Percentiles rank a stretch among this genome's conserved stretches.
Conservation (phyloP, 2,888 invertebrate genomes). For the Chloromyia formosa region DNA sequence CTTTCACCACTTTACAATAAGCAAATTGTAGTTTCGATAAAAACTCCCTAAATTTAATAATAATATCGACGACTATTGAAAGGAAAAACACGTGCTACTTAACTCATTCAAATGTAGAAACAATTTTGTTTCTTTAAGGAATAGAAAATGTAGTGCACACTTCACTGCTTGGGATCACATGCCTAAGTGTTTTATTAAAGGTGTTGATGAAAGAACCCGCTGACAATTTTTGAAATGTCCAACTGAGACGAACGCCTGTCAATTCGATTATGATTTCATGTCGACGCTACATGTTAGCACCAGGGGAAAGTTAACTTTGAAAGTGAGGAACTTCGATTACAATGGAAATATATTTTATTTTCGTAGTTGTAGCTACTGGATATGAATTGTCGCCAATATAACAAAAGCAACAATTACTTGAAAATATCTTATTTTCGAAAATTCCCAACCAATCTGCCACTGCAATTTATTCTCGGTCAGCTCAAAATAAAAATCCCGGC, state of each 20-base stretch:
- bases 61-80: slow-evolving; percentile 21
- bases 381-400: too few relatives aligned
- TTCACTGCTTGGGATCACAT: background rate
- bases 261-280: slow-evolving; percentile 10
- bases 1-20: background rate
- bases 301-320: background rate
- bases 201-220: slow-evolving; percentile 32
- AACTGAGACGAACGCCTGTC: slow-evolving; percentile 15
- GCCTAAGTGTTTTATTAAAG: slow-evolving; percentile 32
- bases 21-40: slow-evolving; percentile 15
- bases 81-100: slow-evolving; percentile 23
- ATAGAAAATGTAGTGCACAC: background rate
- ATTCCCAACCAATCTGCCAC: background rate
- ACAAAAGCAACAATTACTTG: background rate
- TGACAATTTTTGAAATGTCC: slow-evolving; percentile 19
- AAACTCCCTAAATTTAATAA: slow-evolving; percentile 13
- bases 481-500: background rate
- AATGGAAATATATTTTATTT: background rate
- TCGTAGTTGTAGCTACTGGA: too few relatives aligned
- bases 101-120: background rate
- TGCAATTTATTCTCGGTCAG: background rate
- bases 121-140: background rate
- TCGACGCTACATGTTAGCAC: background rate
- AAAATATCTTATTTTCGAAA: background rate
- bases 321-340: background rate